Evolutionary conservation across 2,888 invertebrate genomes (phyloP).

Genomic region (Ceraclea dissimilis): DNA sequence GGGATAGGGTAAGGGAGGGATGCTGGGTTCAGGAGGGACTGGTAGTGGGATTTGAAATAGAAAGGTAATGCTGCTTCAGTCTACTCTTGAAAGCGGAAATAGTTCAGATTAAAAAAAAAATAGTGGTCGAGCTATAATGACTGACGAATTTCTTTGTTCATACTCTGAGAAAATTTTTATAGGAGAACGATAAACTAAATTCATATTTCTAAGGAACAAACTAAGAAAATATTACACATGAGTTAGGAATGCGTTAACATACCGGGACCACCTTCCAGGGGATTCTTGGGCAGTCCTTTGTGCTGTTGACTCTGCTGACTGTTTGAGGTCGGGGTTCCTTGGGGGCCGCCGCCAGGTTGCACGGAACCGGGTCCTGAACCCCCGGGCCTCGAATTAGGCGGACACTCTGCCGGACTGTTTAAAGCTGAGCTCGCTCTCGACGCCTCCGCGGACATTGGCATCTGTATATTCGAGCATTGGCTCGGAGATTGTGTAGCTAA

Average conservation of each 20-base stretch:
- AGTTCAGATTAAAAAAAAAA: no score
- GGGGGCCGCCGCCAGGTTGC: conserved; percentile 5
- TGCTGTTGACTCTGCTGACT: conserved; percentile 1
- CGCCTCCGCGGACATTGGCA: conserved; percentile 47
- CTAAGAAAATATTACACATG: no score
- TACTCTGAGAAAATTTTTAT: background rate
- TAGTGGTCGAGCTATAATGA: no score
- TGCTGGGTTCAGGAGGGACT: no score
- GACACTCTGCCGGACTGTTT: conserved; percentile 38
- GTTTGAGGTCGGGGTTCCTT: background rate
- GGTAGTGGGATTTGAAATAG: no score
- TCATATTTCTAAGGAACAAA: no score
- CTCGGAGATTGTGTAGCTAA: conserved; percentile 42
- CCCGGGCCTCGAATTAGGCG: conserved; percentile 31
- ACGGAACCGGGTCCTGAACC: conserved; percentile 4
- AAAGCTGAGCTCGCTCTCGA: conserved; percentile 44
- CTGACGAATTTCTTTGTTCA: background rate
- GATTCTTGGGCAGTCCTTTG: conserved; percentile 35
- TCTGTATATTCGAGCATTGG: conserved; percentile 37
- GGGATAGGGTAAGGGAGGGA: no score
- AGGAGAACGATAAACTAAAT: no score
- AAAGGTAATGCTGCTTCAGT: no score
- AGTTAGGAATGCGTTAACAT: no score
- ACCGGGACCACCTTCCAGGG: conserved; percentile 45
- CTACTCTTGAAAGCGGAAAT: no score